Conservation (phyloP, 1,140 invertebrate genomes). For the Argopecten irradians region DNA sequence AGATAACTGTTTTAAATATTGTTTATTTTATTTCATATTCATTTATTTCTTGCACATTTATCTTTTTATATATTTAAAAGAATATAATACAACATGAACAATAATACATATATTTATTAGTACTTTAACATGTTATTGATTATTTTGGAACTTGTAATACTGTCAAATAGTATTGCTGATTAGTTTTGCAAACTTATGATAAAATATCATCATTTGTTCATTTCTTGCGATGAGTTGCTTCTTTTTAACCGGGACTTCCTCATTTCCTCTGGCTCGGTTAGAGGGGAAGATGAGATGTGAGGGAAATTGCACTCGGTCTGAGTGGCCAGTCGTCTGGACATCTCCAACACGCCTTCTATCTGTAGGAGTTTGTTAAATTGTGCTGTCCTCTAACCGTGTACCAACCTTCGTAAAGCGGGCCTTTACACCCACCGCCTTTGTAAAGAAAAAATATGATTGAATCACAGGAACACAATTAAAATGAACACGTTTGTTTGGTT, state of each 20-base stretch:
- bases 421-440: slow-evolving; percentile 72
- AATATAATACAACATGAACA: neutral
- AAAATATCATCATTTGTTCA: neutral
- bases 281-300: slow-evolving; percentile 60
- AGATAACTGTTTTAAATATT: neutral
- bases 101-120: neutral
- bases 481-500: too few relatives aligned
- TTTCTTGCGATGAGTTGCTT: slow-evolving; percentile 29
- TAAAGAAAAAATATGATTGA: neutral
- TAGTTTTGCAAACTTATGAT: neutral
- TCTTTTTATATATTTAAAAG: too few relatives aligned
- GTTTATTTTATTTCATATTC: neutral
- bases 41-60: neutral
- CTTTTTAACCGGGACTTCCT: slow-evolving; percentile 44
- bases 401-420: slow-evolving; percentile 72
- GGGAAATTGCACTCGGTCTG: slow-evolving; percentile 58
- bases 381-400: slow-evolving; percentile 69
- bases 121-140: neutral
- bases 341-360: slow-evolving; percentile 65
- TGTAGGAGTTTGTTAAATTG: slow-evolving; percentile 72
- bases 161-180: neutral
- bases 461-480: too few relatives aligned
- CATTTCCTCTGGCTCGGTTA: slow-evolving; percentile 55
- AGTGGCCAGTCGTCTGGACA: slow-evolving; percentile 49
- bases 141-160: neutral